phyloP scores from a whole-genome alignment of 2,113 vertebrate genomes.

The Stictonetta naevosa region DNA sequence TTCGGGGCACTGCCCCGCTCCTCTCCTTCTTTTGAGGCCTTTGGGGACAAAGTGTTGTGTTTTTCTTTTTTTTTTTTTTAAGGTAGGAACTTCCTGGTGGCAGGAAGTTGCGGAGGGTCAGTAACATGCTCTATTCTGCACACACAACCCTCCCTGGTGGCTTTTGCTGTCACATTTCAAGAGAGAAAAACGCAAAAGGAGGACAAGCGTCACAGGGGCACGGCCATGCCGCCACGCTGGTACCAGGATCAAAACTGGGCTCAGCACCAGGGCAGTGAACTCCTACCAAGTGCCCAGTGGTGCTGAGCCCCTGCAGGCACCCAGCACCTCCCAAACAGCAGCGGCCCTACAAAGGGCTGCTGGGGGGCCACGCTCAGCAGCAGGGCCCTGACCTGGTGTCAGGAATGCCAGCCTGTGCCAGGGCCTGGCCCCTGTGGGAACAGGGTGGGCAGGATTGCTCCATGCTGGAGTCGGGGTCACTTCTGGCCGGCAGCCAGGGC shows the following conservation, averaged over 20 bases:
- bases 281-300: accelerated
- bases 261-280: not conserved
- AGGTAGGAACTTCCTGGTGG: not conserved
- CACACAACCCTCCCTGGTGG: not conserved
- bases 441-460: slow-evolving; percentile 21
- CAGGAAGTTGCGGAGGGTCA: accelerated
- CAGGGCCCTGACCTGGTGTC: not conserved
- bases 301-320: not conserved
- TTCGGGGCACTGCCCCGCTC: not conserved
- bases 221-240: accelerated
- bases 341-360: not conserved
- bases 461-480: not conserved
- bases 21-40: not conserved
- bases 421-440: not conserved
- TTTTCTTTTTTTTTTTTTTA: not conserved
- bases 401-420: not conserved
- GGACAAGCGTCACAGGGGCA: not conserved
- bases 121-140: accelerated
- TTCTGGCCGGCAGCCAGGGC: not conserved
- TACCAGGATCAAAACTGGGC: not conserved
- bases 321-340: not conserved
- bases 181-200: not conserved
- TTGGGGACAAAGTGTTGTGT: not conserved
- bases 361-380: accelerated
- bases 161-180: accelerated